Conservation (phyloP, 2,888 invertebrate genomes). For the Pseudococcus viburni region DNA sequence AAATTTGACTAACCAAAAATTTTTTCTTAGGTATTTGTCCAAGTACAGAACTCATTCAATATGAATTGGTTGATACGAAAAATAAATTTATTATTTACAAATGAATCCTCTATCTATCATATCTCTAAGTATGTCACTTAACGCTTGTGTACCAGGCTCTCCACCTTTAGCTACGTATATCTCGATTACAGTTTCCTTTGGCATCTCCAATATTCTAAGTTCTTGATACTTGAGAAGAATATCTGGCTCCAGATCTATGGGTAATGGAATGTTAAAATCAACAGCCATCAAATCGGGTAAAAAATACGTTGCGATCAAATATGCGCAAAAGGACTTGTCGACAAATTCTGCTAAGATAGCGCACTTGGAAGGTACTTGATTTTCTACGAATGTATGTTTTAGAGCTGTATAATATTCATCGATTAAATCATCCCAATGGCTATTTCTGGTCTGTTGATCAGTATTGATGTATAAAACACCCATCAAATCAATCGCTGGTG, state of each 20-base stretch:
- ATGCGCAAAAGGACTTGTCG: neutral
- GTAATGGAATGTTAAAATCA: neutral
- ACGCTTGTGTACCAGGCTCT: neutral
- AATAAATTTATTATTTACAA: neutral
- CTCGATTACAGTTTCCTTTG: neutral
- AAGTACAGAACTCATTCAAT: too few species aligned
- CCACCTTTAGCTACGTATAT: neutral
- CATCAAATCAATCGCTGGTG: slow-evolving; percentile 12
- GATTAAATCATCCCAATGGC: slow-evolving; percentile 33
- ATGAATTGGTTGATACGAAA: neutral
- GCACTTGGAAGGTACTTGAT: neutral
- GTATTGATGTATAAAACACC: slow-evolving; percentile 36
- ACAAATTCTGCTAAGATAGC: neutral
- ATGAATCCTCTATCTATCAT: slow-evolving; percentile 42
- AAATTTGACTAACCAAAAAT: too few species aligned
- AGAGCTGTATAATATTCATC: slow-evolving; percentile 50
- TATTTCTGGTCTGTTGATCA: slow-evolving; percentile 49
- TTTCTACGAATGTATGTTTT: neutral
- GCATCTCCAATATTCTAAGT: neutral
- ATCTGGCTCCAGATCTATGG: neutral
- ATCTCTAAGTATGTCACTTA: neutral
- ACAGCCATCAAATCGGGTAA: neutral
- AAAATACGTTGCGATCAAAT: neutral
- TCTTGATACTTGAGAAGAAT: neutral
- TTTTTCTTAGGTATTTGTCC: too few species aligned